phyloP scores from a whole-genome alignment of 2,113 vertebrate genomes.

The Corvus hawaiiensis region DNA sequence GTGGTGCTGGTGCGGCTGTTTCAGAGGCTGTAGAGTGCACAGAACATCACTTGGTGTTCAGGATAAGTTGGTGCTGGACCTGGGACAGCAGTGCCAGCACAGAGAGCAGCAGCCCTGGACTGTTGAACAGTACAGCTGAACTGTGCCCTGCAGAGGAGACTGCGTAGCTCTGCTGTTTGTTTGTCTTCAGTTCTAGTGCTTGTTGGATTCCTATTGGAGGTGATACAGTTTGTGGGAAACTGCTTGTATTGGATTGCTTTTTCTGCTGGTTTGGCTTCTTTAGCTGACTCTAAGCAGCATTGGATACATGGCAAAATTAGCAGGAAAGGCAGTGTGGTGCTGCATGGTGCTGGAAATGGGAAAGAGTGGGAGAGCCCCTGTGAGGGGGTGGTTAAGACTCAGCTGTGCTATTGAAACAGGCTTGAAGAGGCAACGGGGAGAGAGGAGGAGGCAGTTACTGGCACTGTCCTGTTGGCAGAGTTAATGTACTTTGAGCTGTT shows the following conservation, averaged over 20 bases:
- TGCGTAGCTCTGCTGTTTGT: background rate
- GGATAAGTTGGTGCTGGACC: background rate
- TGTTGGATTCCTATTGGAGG: rapidly evolving
- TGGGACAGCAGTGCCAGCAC: background rate
- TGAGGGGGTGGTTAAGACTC: background rate
- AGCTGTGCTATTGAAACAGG: background rate
- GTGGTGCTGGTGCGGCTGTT: background rate
- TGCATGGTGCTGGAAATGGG: background rate
- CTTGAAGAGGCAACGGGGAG: background rate
- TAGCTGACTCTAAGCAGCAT: background rate
- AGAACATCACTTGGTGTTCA: background rate
- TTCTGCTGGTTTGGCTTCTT: background rate
- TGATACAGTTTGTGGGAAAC: background rate
- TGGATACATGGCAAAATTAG: background rate
- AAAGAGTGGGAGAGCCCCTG: background rate
- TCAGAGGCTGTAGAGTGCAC: background rate
- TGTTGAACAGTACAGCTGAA: background rate
- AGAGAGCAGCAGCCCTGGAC: background rate
- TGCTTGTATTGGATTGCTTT: background rate
- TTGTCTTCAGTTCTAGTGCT: background rate
- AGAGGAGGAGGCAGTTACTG: background rate
- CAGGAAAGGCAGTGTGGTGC: background rate
- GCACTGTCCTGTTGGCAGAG: background rate
- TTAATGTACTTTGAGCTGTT: background rate
- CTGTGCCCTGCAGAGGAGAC: background rate